These are phyloP conservation scores for Stercorarius parasiticus DNA, from an alignment of 2,113 vertebrate genomes.

Conservation along the genomic window DNA sequence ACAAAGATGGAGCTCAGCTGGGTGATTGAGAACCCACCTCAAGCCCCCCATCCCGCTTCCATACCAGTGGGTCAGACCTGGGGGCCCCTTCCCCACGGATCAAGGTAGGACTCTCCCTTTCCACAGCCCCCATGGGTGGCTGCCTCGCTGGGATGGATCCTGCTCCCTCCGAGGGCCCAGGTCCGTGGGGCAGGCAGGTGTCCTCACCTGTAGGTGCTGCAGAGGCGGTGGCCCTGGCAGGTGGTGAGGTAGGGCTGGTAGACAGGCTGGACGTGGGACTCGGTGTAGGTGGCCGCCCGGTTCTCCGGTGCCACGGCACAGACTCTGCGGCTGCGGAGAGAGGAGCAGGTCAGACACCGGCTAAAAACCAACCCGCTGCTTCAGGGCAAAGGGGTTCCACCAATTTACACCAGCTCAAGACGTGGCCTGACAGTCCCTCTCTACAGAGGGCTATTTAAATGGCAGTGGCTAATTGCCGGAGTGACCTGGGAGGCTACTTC, in stretches of 20 bases:
- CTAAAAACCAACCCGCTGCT: fast-evolving
- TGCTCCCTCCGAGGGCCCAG: fast-evolving
- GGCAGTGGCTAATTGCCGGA: fast-evolving
- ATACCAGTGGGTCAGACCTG: neutral
- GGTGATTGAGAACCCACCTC: neutral
- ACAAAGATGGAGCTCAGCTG: neutral
- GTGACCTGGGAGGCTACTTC: neutral
- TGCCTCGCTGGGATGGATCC: neutral
- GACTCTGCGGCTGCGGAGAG: slow-evolving; percentile 79
- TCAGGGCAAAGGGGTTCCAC: neutral
- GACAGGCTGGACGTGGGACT: slow-evolving; percentile 84
- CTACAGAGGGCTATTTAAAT: neutral
- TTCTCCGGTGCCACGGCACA: slow-evolving; percentile 59
- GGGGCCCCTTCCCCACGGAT: neutral
- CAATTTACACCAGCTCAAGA: neutral
- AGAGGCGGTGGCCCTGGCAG: slow-evolving; percentile 84
- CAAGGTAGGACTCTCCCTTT: fast-evolving
- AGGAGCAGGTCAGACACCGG: neutral
- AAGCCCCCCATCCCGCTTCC: neutral
- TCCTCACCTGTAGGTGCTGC: slow-evolving; percentile 92
- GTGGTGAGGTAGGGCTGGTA: slow-evolving; percentile 92
- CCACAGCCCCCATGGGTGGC: fast-evolving
- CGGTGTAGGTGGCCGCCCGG: neutral
- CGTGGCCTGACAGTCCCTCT: neutral
- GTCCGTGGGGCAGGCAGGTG: fast-evolving